phyloP scores from a whole-genome alignment of 1,140 invertebrate genomes.

The Aphelenchoides besseyi region DNA sequence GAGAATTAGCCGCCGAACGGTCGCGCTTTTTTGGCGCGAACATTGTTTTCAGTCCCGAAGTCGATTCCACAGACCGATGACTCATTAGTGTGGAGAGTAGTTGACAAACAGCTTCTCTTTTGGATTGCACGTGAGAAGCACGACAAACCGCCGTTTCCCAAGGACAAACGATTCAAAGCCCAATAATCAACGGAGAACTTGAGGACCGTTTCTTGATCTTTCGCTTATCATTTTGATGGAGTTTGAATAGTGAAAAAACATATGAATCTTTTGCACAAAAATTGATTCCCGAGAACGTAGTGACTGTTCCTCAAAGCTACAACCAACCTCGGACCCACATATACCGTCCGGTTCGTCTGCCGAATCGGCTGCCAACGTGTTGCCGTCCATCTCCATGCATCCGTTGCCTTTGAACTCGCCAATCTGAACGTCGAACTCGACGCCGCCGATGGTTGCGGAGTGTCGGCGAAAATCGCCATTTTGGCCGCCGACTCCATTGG shows the following conservation, averaged over 20 bases:
- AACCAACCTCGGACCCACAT: slow-evolving; percentile 16
- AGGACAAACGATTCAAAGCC: background rate
- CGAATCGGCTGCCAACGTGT: background rate
- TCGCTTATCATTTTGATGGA: slow-evolving; percentile 12
- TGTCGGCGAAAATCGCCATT: background rate
- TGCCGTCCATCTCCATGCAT: background rate
- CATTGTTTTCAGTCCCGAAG: too few relatives aligned
- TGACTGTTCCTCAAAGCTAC: background rate
- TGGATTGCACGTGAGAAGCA: too few relatives aligned
- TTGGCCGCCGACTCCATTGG: background rate
- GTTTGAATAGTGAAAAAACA: background rate
- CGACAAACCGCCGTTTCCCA: too few relatives aligned
- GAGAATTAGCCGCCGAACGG: too few relatives aligned
- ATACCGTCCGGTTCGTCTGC: slow-evolving; percentile 13
- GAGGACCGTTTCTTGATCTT: background rate
- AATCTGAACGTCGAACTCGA: background rate
- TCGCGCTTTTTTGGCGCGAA: too few relatives aligned
- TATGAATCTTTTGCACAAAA: background rate
- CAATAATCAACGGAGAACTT: too few relatives aligned
- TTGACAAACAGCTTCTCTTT: too few relatives aligned
- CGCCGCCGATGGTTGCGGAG: background rate
- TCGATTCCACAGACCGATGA: too few relatives aligned
- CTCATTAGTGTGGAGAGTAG: too few relatives aligned
- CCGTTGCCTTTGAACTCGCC: background rate
- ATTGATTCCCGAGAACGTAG: background rate